phyloP scores from a whole-genome alignment of 1,140 invertebrate species.

The Druon quercuslanigerum region DNA sequence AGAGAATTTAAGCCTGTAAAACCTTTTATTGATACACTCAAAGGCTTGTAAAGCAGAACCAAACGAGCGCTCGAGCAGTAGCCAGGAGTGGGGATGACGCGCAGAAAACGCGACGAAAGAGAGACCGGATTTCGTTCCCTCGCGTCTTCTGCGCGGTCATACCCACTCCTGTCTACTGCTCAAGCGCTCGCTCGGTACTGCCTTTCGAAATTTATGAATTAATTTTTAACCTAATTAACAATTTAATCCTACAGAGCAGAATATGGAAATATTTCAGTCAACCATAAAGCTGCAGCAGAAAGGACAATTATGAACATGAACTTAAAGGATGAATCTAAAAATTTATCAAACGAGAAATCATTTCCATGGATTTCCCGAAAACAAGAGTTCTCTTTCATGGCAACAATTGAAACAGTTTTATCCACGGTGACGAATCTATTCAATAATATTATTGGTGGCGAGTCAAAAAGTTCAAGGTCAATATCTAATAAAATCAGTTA shows the following conservation, averaged over 20 bases:
- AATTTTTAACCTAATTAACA: too few species aligned
- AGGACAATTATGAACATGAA: constrained; percentile 45
- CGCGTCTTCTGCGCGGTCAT: too few species aligned
- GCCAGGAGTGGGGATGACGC: too few species aligned
- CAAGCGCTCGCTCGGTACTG: too few species aligned
- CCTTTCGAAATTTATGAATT: too few species aligned
- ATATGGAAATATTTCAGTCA: constrained; percentile 33
- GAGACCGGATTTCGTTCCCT: too few species aligned
- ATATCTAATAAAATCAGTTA: constrained; percentile 60
- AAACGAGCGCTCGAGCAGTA: too few species aligned
- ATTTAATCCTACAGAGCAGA: constrained; percentile 30
- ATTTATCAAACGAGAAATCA: constrained; percentile 34
- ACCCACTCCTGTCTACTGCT: too few species aligned
- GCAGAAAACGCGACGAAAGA: too few species aligned
- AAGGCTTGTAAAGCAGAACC: too few species aligned
- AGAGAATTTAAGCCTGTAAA: too few species aligned
- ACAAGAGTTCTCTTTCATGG: constrained; percentile 63
- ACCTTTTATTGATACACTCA: too few species aligned
- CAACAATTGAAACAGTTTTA: constrained; percentile 63
- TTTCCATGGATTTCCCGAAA: neutral
- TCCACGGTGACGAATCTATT: constrained; percentile 60
- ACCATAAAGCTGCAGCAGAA: constrained; percentile 40
- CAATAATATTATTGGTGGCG: constrained; percentile 60
- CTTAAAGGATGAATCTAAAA: constrained; percentile 22
- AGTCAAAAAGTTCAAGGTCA: constrained; percentile 57